phyloP scores from a whole-genome alignment of 2,797 vertebrate genomes.

The Trachurus trachurus region DNA sequence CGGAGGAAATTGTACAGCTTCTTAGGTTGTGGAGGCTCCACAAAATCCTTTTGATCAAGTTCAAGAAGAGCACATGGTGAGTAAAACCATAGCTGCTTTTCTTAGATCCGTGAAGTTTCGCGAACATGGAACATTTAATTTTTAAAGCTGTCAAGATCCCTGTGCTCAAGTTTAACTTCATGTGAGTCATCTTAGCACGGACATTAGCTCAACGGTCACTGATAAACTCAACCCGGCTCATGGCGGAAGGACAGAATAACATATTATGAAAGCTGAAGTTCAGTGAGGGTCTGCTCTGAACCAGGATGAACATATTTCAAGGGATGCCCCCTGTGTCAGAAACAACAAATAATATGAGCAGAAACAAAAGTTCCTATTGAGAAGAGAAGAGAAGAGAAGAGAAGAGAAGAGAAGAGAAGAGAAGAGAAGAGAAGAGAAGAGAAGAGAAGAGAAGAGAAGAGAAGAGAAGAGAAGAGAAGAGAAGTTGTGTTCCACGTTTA shows the following conservation, averaged over 20 bases:
- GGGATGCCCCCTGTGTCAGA: constrained; percentile 57
- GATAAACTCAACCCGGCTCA: constrained; percentile 12
- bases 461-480: too few relatives aligned
- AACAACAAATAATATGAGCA: constrained; percentile 69
- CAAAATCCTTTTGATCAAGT: constrained; percentile 36
- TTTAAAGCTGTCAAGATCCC: constrained; percentile 19
- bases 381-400: constrained; percentile 25
- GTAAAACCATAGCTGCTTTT: constrained; percentile 48
- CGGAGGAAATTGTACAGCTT: constrained; percentile 40
- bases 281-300: constrained; percentile 56
- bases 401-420: not conserved
- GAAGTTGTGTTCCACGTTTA: too few relatives aligned
- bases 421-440: not conserved
- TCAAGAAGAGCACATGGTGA: constrained; percentile 20
- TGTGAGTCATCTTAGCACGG: not conserved
- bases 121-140: constrained; percentile 38
- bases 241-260: constrained; percentile 25
- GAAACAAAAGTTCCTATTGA: constrained; percentile 67
- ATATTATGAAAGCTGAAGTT: constrained; percentile 50
- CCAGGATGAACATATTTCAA: constrained; percentile 43
- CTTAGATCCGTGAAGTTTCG: constrained; percentile 46
- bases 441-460: too few relatives aligned
- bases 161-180: not conserved
- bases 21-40: constrained; percentile 19
- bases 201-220: not conserved